These are phyloP conservation scores for Druon quercuslanigerum DNA, from an alignment of 1,140 invertebrate genomes.

Conservation along the genomic window DNA sequence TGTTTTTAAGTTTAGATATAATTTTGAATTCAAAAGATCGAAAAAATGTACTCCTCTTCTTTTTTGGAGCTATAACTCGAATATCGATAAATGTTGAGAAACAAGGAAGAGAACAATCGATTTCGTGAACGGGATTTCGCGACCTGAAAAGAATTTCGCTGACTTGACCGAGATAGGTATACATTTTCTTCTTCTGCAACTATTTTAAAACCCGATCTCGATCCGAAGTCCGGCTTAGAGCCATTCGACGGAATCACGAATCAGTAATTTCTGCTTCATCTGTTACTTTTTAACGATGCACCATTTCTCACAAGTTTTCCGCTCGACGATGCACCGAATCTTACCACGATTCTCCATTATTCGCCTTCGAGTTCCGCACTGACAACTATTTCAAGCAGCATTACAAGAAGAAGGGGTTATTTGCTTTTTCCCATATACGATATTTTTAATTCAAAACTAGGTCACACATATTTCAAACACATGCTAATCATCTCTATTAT, in stretches of 20 bases:
- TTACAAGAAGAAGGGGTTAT: not conserved
- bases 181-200: not conserved
- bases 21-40: too few species aligned
- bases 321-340: conserved; percentile 46
- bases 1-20: too few species aligned
- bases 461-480: too few species aligned
- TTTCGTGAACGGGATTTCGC: not conserved
- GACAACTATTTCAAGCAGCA: not conserved
- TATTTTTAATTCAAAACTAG: too few species aligned
- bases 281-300: conserved; percentile 39
- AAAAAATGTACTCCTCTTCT: too few species aligned
- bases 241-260: not conserved
- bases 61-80: too few species aligned
- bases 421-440: too few species aligned
- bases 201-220: not conserved
- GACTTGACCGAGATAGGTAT: not conserved
- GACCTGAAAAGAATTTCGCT: not conserved
- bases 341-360: conserved; percentile 35
- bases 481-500: too few species aligned
- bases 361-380: not conserved
- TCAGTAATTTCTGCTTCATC: not conserved
- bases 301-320: conserved; percentile 48
- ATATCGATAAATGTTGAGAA: too few species aligned
- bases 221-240: not conserved
- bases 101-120: not conserved